Conservation (phyloP, 2,888 invertebrate genomes). For the Macrophya alboannulata region DNA sequence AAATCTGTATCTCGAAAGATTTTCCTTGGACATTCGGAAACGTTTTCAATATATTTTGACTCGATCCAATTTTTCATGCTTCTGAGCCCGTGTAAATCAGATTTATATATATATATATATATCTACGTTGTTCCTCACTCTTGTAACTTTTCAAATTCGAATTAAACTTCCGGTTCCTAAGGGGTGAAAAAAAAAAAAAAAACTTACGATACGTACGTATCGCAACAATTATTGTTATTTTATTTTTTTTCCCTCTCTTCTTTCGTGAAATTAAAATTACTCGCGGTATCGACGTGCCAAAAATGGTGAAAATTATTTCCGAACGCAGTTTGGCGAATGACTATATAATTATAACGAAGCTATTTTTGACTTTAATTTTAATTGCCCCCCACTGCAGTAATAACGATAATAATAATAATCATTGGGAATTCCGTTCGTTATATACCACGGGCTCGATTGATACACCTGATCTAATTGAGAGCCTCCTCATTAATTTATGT, state of each 20-base stretch:
- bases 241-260: neutral
- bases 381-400: neutral
- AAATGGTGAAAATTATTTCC: neutral
- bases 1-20: neutral
- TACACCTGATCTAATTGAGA: conserved; percentile 29
- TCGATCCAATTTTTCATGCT: conserved; percentile 20
- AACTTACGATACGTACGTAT: conserved; percentile 2
- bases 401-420: conserved; percentile 13
- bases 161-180: conserved; percentile 1
- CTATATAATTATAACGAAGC: conserved; percentile 21
- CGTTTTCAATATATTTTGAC: conserved; percentile 28
- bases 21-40: conserved; percentile 3
- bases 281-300: neutral
- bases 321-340: neutral
- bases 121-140: neutral
- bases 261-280: neutral
- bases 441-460: conserved; percentile 26
- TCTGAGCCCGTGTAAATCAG: neutral
- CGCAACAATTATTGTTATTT: neutral
- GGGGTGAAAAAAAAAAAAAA: neutral
- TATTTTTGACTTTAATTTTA: conserved; percentile 12
- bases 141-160: neutral
- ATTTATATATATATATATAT: neutral
- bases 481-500: conserved; percentile 15
- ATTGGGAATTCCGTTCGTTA: conserved; percentile 21